Conservation (phyloP, 2,113 vertebrate genomes). For the Nerophis lumbriciformis region DNA sequence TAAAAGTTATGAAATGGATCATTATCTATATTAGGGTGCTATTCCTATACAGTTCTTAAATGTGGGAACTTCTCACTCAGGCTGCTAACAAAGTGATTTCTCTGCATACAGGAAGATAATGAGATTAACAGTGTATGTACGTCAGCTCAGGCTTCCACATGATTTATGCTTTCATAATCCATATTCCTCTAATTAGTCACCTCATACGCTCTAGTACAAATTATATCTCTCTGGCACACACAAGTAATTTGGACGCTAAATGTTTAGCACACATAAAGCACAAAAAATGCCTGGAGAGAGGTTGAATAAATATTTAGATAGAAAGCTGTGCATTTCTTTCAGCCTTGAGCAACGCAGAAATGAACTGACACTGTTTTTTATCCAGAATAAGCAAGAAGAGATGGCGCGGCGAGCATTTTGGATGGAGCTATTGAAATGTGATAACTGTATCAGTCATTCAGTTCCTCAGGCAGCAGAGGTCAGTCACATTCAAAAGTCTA, state of each 20-base stretch:
- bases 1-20: too few species aligned
- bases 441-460: constrained; percentile 46
- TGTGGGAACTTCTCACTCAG: constrained; percentile 43
- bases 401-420: constrained; percentile 44
- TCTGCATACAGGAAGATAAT: constrained; percentile 55
- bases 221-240: neutral
- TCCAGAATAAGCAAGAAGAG: constrained; percentile 49
- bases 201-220: constrained; percentile 24
- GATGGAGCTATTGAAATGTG: constrained; percentile 59
- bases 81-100: constrained; percentile 52
- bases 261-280: neutral
- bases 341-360: neutral
- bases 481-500: constrained; percentile 24
- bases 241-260: constrained; percentile 6
- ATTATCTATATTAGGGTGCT: too few species aligned
- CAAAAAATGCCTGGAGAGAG: neutral
- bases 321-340: neutral
- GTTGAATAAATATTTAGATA: neutral
- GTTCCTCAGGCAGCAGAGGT: constrained; percentile 47
- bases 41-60: constrained; percentile 19
- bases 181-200: constrained; percentile 60
- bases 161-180: constrained; percentile 66
- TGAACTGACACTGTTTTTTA: constrained; percentile 60
- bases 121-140: constrained; percentile 49
- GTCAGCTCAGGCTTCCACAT: constrained; percentile 40